Evolutionary conservation across 64 coral and sea anemone species (phyloP).

Genomic region (Platygyra sinensis): DNA sequence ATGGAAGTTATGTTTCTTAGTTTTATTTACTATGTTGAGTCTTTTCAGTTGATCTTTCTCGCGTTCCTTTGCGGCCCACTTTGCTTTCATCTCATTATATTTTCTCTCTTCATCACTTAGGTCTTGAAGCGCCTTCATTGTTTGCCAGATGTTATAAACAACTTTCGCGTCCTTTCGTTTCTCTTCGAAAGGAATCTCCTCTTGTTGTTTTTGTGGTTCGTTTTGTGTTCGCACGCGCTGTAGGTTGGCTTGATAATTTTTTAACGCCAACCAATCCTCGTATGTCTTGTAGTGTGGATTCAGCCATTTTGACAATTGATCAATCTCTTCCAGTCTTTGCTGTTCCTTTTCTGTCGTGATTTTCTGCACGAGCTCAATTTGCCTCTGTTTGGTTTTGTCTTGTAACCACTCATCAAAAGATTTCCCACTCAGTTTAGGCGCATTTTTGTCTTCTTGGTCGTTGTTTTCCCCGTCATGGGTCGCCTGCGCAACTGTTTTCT

Average conservation of each 20-base stretch:
- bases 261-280: slow-evolving; percentile 85
- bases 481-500: slow-evolving; percentile 29
- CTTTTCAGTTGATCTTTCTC: slow-evolving; percentile 51
- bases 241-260: slow-evolving; percentile 67
- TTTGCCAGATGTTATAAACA: slow-evolving; percentile 85
- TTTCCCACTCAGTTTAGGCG: slow-evolving; percentile 51
- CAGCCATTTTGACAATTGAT: slow-evolving; percentile 63
- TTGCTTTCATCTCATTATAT: slow-evolving; percentile 81
- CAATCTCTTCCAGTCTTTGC: slow-evolving; percentile 53
- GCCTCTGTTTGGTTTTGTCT: slow-evolving; percentile 82
- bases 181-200: slow-evolving; percentile 58
- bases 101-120: slow-evolving; percentile 75
- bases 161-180: slow-evolving; percentile 68
- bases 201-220: slow-evolving; percentile 46
- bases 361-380: slow-evolving; percentile 88
- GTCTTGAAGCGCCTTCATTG: slow-evolving; percentile 78
- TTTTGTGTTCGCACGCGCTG: slow-evolving; percentile 73
- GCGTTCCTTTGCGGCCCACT: slow-evolving; percentile 71
- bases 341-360: slow-evolving; percentile 76
- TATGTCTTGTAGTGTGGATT: slow-evolving; percentile 76
- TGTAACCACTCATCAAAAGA: slow-evolving; percentile 72
- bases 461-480: background rate
- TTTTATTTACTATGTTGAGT: slow-evolving; percentile 21
- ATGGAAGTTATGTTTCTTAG: background rate
- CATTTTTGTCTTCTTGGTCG: slow-evolving; percentile 21